Conservation (phyloP, 2,113 vertebrate genomes). For the Lamprotornis superbus region DNA sequence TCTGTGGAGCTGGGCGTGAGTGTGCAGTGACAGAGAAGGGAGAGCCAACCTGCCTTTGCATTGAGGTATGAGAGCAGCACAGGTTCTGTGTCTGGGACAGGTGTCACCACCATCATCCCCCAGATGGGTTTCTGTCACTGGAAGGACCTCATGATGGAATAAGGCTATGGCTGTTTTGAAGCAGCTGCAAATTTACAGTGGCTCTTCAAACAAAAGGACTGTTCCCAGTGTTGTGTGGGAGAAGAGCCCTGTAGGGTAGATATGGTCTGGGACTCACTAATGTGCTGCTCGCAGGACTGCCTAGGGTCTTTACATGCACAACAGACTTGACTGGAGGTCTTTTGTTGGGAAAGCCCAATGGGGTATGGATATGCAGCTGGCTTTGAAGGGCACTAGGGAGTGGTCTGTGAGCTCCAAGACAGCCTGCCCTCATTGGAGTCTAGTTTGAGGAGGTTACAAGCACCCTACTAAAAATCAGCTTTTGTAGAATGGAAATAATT, state of each 20-base stretch:
- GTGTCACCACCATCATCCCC: not conserved
- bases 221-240: not conserved
- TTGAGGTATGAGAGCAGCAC: slow-evolving; percentile 80
- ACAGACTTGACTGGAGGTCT: not conserved
- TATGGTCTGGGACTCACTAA: not conserved
- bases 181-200: not conserved
- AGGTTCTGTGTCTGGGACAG: not conserved
- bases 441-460: not conserved
- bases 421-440: not conserved
- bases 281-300: not conserved
- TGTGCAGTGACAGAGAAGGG: slow-evolving; percentile 94
- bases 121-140: rapidly evolving
- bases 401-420: not conserved
- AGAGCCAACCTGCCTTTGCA: slow-evolving; percentile 95
- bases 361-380: not conserved
- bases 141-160: not conserved
- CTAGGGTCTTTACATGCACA: not conserved
- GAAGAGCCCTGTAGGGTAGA: not conserved
- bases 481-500: slow-evolving; percentile 31
- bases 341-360: not conserved
- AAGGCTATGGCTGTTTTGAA: not conserved
- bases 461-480: not conserved
- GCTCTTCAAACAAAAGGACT: not conserved
- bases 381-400: not conserved
- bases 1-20: slow-evolving; percentile 95